Conservation (phyloP, 2,797 vertebrate genomes). For the Notamacropus eugenii region DNA sequence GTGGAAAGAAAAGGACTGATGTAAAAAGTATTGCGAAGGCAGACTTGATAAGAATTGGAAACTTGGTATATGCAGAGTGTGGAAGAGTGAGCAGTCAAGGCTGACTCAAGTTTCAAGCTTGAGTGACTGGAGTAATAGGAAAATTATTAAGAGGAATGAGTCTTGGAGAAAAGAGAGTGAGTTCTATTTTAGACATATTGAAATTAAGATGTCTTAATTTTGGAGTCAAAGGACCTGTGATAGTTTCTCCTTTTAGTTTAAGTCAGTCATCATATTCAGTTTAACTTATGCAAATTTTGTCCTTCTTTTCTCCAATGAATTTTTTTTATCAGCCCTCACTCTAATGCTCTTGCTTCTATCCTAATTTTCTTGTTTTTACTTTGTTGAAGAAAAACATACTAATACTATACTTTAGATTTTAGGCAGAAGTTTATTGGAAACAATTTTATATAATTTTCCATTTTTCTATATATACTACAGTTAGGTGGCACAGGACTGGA, state of each 20-base stretch:
- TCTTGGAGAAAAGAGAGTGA: neutral
- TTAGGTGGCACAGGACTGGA: neutral
- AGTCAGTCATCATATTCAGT: neutral
- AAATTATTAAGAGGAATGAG: neutral
- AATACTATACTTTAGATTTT: neutral
- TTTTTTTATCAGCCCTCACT: neutral
- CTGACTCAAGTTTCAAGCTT: neutral
- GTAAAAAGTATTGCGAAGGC: neutral
- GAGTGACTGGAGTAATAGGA: neutral
- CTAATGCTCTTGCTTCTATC: neutral
- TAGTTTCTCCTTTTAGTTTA: neutral
- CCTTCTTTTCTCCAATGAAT: neutral
- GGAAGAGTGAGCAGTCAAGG: neutral
- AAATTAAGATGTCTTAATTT: neutral
- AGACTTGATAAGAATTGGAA: neutral
- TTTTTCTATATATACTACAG: neutral
- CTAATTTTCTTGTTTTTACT: neutral
- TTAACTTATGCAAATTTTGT: neutral
- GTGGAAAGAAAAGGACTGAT: no score
- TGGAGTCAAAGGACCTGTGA: neutral
- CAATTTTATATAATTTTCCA: neutral
- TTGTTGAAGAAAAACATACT: neutral
- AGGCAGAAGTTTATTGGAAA: neutral
- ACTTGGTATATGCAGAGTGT: neutral
- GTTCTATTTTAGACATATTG: neutral